Percentiles rank a stretch among this genome's conserved stretches.
These are phyloP conservation scores for Cydia strobilella DNA, from an alignment of 1,140 invertebrate species.

Conservation along the genomic window DNA sequence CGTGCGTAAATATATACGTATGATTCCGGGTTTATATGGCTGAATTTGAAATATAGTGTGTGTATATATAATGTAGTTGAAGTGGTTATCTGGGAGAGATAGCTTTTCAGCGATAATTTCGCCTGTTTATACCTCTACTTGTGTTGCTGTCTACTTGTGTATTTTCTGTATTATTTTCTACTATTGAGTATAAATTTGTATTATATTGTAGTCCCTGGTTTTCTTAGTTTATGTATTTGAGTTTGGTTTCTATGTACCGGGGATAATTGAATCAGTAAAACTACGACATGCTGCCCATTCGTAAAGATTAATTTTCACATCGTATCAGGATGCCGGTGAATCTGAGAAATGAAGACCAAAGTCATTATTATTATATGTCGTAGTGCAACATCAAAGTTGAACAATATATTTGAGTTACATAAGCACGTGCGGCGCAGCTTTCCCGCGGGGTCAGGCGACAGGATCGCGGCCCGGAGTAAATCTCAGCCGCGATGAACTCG, in stretches of 20 bases:
- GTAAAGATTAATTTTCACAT: background rate
- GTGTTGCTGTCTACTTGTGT: too few species aligned
- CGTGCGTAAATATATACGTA: too few species aligned
- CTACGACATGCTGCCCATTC: too few species aligned
- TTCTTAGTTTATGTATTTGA: background rate
- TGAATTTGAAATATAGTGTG: too few species aligned
- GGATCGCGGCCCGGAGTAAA: slow-evolving; percentile 29
- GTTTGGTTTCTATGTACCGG: too few species aligned
- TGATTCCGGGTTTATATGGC: too few species aligned
- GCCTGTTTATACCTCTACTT: too few species aligned
- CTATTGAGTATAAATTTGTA: background rate
- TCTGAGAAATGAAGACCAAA: background rate
- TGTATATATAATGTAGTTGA: too few species aligned
- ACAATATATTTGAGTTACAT: slow-evolving; percentile 28
- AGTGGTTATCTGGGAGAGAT: too few species aligned
- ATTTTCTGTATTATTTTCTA: too few species aligned
- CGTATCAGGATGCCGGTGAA: background rate
- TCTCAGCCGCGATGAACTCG: slow-evolving; percentile 23
- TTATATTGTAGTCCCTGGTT: background rate
- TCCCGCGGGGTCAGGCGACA: slow-evolving; percentile 22
- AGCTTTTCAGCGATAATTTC: too few species aligned
- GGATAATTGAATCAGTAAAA: too few species aligned
- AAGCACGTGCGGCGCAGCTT: slow-evolving; percentile 30
- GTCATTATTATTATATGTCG: background rate
- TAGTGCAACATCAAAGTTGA: background rate